A percentile compares a stretch with the other conserved stretches of the same genome.
Conservation (phyloP, 2,113 vertebrate genomes). For the Pollachius pollachius region DNA sequence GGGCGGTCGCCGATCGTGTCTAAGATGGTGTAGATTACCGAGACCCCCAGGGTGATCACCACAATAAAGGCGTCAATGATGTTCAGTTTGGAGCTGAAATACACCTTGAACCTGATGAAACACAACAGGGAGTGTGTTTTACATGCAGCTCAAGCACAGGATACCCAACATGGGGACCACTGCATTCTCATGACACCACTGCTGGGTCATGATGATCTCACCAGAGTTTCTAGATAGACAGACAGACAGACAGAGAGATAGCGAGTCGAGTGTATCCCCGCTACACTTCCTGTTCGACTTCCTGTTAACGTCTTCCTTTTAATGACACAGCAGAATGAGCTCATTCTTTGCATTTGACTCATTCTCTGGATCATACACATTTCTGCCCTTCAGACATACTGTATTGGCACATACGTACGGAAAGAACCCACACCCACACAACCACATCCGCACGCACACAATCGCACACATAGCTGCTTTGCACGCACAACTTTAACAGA, state of each 20-base stretch:
- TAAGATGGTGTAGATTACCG: constrained; percentile 76
- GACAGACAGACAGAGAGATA: neutral
- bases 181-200: too few relatives aligned
- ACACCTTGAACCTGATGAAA: constrained; percentile 77
- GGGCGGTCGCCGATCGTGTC: constrained; percentile 66
- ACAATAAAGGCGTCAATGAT: constrained; percentile 81
- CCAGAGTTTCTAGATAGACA: too few relatives aligned
- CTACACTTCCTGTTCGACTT: constrained; percentile 52
- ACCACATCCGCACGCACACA: too few relatives aligned
- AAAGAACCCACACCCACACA: too few relatives aligned
- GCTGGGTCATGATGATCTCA: too few relatives aligned
- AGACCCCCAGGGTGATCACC: constrained; percentile 76
- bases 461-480: too few relatives aligned
- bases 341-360: neutral
- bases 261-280: too few relatives aligned
- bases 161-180: neutral
- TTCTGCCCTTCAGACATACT: too few relatives aligned
- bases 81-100: constrained; percentile 85
- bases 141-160: neutral
- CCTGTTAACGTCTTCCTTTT: constrained; percentile 55
- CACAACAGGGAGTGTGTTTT: neutral
- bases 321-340: constrained; percentile 21
- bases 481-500: too few relatives aligned
- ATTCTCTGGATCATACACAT: too few relatives aligned
- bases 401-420: too few relatives aligned